Evolutionary conservation across 2,888 invertebrate genomes (phyloP), one percentile per base, ranked within the genome.

Genomic region (Smittia aterrima): DNA sequence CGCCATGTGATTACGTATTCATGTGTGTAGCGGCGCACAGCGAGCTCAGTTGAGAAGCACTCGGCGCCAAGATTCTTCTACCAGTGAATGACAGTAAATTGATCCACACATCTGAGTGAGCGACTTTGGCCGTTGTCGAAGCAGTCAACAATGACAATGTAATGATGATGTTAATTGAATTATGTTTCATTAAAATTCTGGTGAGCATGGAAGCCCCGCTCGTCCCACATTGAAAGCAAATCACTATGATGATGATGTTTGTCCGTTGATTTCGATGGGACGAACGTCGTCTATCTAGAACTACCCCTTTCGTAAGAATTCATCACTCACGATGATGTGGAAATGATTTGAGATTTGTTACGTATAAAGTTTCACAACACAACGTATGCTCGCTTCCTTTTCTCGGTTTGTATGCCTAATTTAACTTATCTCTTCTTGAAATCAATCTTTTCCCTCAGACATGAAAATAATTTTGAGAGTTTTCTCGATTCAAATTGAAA

Each of bases 101-200:
- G 53, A 47, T 47, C 53, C 53, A 13, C 18, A 16, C 53, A 47
- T 47, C n/a, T 47, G n/a, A 18, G 53, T 4, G n/a, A 4, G n/a
- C n/a, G 18, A 4, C n/a, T 16, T 47, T 2, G 53, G n/a, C n/a
- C 18, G 53, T 18, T 47, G 53, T 47, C 32, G 32, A 32, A 32
- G 32, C 32, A 32, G 32, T 47, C 18, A 18, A 16, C 53, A 16
- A 13, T 16, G 18, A 47, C 18, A 16, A 3, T 47, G 53, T 47
- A 47, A 13, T 16, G 58, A 58, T 22, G 58, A 22, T 58, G 58
- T 22, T 58, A 58, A 58, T 58, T 58, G 22, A 58, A 58, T 58
- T 58, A 58, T 22, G 24, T 58, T 58, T 58, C 58, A 58, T 58
- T 58, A 58, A 58, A 58, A 58, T 58, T 58, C 58, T 22, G 58